Percentiles rank a stretch among this genome's conserved stretches.
These are phyloP conservation scores for Sebastes nivosus DNA, from an alignment of 2,797 vertebrate species.

Conservation along the genomic window DNA sequence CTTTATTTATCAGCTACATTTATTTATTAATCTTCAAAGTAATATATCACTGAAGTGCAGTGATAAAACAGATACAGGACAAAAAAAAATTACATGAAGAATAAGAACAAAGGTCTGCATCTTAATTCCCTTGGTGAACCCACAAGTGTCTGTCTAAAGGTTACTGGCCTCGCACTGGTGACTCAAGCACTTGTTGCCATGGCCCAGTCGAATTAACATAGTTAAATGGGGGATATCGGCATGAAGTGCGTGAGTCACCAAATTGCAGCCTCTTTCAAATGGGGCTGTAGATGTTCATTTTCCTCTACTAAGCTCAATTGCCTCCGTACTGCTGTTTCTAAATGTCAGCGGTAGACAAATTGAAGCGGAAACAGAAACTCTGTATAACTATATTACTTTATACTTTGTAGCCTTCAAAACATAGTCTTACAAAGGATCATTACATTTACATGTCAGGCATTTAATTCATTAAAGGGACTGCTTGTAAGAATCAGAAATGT, in stretches of 20 bases:
- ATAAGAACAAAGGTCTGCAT: not conserved
- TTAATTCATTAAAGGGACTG: not conserved
- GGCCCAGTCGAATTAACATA: constrained; percentile 48
- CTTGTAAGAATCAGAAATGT: too few species aligned
- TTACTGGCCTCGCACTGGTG: constrained; percentile 29
- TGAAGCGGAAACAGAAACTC: constrained; percentile 9
- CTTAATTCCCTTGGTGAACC: not conserved
- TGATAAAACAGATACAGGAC: not conserved
- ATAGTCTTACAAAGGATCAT: not conserved
- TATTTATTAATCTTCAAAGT: not conserved
- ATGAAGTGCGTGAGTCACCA: constrained; percentile 69
- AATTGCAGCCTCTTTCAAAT: constrained; percentile 63
- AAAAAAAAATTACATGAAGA: not conserved
- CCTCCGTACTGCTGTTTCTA: constrained; percentile 44
- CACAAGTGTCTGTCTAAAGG: constrained; percentile 26
- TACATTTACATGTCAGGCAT: constrained; percentile 1
- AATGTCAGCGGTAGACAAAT: constrained; percentile 57
- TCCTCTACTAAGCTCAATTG: constrained; percentile 56
- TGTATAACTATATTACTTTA: not conserved
- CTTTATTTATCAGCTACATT: not conserved
- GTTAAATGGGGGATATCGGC: constrained; percentile 66
- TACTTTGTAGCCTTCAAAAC: not conserved
- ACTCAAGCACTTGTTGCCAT: constrained; percentile 63
- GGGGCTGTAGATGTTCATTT: constrained; percentile 60
- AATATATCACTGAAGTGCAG: not conserved